Evolutionary conservation across 2,113 vertebrate species (phyloP).

Genomic region (Colius striatus): DNA sequence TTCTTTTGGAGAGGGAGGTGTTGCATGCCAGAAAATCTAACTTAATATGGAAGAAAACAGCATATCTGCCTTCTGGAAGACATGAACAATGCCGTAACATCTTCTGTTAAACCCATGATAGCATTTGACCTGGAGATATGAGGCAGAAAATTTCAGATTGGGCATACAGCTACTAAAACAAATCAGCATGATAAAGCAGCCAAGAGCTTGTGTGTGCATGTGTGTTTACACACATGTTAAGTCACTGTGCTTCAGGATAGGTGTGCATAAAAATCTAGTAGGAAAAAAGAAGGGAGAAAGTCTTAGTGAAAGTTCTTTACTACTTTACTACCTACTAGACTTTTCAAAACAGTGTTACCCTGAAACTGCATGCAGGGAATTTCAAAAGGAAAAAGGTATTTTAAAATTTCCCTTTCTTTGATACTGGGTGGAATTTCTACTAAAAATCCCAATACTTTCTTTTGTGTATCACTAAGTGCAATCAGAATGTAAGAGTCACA

Average conservation of each 20-base stretch:
- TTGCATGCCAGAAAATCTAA: not conserved
- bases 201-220: not conserved
- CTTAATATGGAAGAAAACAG: not conserved
- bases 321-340: not conserved
- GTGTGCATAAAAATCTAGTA: not conserved
- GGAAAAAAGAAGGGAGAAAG: not conserved
- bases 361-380: not conserved
- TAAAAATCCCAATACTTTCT: not conserved
- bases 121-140: not conserved
- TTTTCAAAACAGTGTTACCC: not conserved
- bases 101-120: not conserved
- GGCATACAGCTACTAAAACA: not conserved
- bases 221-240: not conserved
- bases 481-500: not conserved
- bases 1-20: not conserved
- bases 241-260: not conserved
- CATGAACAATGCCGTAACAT: not conserved
- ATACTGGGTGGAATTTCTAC: not conserved
- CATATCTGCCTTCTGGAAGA: not conserved
- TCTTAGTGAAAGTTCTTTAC: not conserved
- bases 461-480: not conserved
- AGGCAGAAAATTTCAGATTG: not conserved
- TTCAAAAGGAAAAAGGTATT: not conserved
- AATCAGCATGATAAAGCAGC: not conserved
- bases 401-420: not conserved